Conservation (phyloP, 2,113 vertebrate species). For the Platichthys flesus region DNA sequence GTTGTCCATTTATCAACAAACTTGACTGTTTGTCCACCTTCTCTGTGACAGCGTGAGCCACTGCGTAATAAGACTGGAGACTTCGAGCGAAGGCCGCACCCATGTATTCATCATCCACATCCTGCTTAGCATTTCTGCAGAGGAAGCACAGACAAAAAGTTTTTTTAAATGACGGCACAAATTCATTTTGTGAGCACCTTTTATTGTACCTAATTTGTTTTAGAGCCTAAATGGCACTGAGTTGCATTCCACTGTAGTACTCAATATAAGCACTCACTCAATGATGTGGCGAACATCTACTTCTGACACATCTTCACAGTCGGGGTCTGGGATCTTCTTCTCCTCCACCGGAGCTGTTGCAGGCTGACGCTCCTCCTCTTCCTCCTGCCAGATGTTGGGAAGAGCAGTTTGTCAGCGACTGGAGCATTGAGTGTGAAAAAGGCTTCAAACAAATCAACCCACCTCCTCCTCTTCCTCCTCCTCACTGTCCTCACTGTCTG, state of each 20-base stretch:
- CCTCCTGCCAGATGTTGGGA: slow-evolving; percentile 78
- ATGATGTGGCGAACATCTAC: slow-evolving; percentile 93
- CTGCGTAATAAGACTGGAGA: slow-evolving; percentile 94
- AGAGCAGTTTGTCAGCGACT: slow-evolving; percentile 1
- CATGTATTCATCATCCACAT: slow-evolving; percentile 94
- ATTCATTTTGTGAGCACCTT: background rate
- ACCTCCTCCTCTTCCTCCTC: slow-evolving; percentile 92
- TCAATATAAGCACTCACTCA: slow-evolving; percentile 83
- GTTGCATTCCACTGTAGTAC: background rate
- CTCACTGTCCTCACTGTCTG: slow-evolving; percentile 95
- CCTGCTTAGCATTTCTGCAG: slow-evolving; percentile 91
- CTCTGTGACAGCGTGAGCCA: slow-evolving; percentile 97
- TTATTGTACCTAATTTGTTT: background rate
- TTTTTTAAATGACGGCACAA: background rate
- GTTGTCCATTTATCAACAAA: slow-evolving; percentile 93
- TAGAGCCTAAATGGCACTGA: background rate
- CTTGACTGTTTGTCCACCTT: slow-evolving; percentile 93
- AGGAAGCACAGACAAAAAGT: background rate
- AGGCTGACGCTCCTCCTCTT: slow-evolving; percentile 88
- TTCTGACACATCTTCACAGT: slow-evolving; percentile 93
- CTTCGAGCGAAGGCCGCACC: slow-evolving; percentile 86
- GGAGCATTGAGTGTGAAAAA: background rate
- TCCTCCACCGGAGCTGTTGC: slow-evolving; percentile 80
- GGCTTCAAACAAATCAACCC: slow-evolving; percentile 36
- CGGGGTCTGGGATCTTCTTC: slow-evolving; percentile 93